Base-by-base conservation (phyloP, 92 coral and sea anemone genomes). In the Paramuricea clavata region DNA sequence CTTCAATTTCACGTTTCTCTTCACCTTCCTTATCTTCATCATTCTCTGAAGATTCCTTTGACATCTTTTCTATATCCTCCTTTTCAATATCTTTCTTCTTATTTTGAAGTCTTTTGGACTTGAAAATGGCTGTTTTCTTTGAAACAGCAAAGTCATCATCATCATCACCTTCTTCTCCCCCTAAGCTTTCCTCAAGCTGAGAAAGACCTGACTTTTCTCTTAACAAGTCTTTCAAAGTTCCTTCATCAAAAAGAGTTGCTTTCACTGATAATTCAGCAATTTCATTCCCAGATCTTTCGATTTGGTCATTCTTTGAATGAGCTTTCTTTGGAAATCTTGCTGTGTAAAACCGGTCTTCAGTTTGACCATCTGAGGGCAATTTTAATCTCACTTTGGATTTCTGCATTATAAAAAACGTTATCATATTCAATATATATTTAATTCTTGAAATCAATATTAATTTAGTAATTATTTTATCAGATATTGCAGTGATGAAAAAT, bases 31-130 rank as follows among this genome's bases (percentile, higher is more conserved):
- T 56, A 12, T 61, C 56, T 27, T 49, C 49, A 28, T 7, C 39
- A 36, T 22, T 30, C 57, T 42, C 61, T 27, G 27, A 27, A 2
- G 7, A 60, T 5, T 79, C 16, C 79, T 39, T 23, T 28, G 42
- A 3, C 36, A 35, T 49, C 42, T 32, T 67, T 28, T 39, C 23
- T 21, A 65, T 23, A 23, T 31, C 70, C 21, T n/a, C 31, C 12
- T 21, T 69, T 61, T 83, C 87, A 30, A 32, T 65, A 6, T 87
- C 79, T 61, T 43, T 84, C 43, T 81, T 92, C 28, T 81, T 87
- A 57, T 82, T 87, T 32, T 92, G 95, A 10, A 95, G 81, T 71
- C 97, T 90, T 61, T 92, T 95, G n/a, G 98, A 95, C 81, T 87
- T 93, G 69, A 93, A 93, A 11, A 83, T 49, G 50, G 76, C 49